A percentile compares a stretch with the other conserved stretches of the same genome.
phyloP scores from a whole-genome alignment of 2,113 vertebrate genomes.

The Formicarius rufipectus region DNA sequence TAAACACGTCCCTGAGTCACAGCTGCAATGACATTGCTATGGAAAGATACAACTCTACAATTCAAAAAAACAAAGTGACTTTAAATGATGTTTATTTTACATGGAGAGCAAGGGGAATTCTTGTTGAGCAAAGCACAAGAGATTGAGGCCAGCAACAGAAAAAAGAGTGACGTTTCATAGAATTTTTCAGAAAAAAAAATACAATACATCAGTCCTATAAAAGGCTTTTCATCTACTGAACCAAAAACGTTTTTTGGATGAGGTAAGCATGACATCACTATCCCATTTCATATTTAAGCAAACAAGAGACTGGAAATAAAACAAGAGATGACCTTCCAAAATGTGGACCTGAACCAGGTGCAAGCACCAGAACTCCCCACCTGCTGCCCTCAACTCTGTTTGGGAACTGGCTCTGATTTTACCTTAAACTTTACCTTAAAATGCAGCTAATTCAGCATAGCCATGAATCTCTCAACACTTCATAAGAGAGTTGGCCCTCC shows the following conservation, averaged over 20 bases:
- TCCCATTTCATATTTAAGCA: neutral
- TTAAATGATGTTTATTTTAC: neutral
- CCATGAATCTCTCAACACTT: too few species aligned
- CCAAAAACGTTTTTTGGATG: neutral
- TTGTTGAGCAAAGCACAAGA: neutral
- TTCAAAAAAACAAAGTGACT: neutral
- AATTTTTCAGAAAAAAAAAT: neutral
- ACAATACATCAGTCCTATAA: neutral
- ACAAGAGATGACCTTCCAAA: neutral
- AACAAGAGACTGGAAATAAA: neutral
- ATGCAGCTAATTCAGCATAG: too few species aligned
- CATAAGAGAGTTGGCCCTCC: too few species aligned
- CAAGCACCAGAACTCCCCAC: too few species aligned
- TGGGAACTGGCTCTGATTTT: too few species aligned
- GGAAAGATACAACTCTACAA: neutral
- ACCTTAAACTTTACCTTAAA: too few species aligned
- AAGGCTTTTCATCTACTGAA: neutral
- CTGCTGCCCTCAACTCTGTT: neutral
- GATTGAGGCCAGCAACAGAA: neutral
- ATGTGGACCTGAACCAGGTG: rapidly evolving
- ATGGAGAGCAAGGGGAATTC: neutral
- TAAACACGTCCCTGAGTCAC: neutral
- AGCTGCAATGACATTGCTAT: neutral
- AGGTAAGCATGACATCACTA: neutral
- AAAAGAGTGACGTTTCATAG: neutral